Conservation (phyloP, 2,888 invertebrate species). For the Augochlorella aurata region DNA sequence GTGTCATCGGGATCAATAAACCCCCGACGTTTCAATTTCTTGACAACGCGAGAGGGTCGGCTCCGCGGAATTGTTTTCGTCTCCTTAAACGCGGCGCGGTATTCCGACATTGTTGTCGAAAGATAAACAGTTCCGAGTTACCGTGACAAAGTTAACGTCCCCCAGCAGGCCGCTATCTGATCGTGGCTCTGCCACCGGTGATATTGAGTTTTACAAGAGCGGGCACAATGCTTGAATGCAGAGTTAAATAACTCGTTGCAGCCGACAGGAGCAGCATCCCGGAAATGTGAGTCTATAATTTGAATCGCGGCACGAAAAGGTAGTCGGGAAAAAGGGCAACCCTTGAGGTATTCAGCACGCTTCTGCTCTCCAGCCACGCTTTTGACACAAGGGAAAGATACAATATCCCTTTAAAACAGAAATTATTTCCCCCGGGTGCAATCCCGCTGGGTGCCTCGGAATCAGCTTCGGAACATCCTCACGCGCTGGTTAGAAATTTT, state of each 20-base stretch:
- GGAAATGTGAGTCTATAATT: constrained; percentile 53
- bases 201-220: constrained; percentile 62
- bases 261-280: constrained; percentile 35
- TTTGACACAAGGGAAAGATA: constrained; percentile 24
- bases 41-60: constrained; percentile 15
- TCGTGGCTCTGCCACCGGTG: constrained; percentile 43
- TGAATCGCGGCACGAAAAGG: constrained; percentile 41
- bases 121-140: constrained; percentile 53
- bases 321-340: constrained; percentile 18
- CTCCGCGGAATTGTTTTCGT: constrained; percentile 20
- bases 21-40: constrained; percentile 9
- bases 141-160: constrained; percentile 44
- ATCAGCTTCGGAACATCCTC: constrained; percentile 3
- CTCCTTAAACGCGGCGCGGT: constrained; percentile 36
- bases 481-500: constrained; percentile 19
- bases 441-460: constrained; percentile 20
- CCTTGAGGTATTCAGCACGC: neutral
- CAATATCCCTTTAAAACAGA: constrained; percentile 15
- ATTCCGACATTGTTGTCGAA: constrained; percentile 41
- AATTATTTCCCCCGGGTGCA: constrained; percentile 28
- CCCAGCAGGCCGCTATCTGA: constrained; percentile 47
- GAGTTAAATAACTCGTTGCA: constrained; percentile 59
- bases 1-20: constrained; percentile 1
- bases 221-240: constrained; percentile 28
- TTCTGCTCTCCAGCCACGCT: constrained; percentile 9